Base-by-base conservation (phyloP, 2,888 invertebrate species). In the Athetis lepigone region DNA sequence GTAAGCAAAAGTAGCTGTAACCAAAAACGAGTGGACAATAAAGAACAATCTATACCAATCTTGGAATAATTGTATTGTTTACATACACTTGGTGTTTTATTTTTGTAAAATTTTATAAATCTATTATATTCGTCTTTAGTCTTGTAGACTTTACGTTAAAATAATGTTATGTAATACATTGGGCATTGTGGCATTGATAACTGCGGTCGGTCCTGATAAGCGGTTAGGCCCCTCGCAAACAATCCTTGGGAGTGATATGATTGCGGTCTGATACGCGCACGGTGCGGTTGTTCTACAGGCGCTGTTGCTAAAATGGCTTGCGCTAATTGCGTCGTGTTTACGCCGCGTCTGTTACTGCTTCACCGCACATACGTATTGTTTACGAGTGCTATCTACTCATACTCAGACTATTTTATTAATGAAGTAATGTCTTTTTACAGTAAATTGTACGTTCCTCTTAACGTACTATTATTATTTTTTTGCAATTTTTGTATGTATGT, bases 21-120 rank as follows among this genome's bases (percentile, higher is more conserved):
- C 71, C 75, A 71, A 75, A 71, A 71, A 52, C 49, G 27, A 50
- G 75, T 62, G 75, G 71, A 71, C 75, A 71, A 71, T 71, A 71
- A 71, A 71, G 75, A 71, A 54, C 71, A 75, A 70, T 70, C 62
- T 71, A 70, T 69, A 29, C 70, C 63, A 63, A 67, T 73, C 70
- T 67, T 70, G 75, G 71, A 69, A 70, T 75, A 75, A 72, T 74
- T 71, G 70, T 75, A 62, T 75, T 71, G 75, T 75, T 71, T 75
- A 75, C 21, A 40, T 52, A 52, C 19, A 57, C 29, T 54, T 54
- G 50, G 75, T 62, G 71, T 71, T 71, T 71, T 71, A 71, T 71
- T 71, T 71, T 36, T 62, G 49, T 75, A 40, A 61, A 18, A 9
- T 43, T 47, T 6, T 11, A 25, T 16, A 13, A 36, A 16, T 36